A percentile compares a stretch with the other conserved stretches of the same genome.
Conservation (phyloP, 2,797 vertebrate genomes). For the Anguilla obscura region DNA sequence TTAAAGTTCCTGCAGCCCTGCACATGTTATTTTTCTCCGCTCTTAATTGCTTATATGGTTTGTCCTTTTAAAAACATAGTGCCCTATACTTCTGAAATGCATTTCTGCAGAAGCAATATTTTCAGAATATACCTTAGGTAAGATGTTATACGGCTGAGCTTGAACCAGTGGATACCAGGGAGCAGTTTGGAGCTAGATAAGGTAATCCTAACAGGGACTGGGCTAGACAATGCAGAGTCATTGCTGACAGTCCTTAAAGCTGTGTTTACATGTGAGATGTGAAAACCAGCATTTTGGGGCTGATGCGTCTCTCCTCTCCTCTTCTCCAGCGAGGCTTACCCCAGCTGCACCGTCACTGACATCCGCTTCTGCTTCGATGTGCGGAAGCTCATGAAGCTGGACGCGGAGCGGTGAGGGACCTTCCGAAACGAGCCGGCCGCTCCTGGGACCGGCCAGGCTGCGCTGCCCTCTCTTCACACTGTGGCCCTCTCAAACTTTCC, state of each 20-base stretch:
- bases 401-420: conserved; percentile 81
- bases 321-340: conserved; percentile 88
- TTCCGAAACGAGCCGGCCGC: neutral
- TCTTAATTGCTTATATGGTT: neutral
- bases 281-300: neutral
- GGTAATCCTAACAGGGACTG: neutral
- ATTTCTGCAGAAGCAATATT: neutral
- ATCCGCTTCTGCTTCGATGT: conserved; percentile 93
- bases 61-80: neutral
- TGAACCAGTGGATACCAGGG: neutral
- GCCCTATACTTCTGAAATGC: neutral
- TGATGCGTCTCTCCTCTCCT: neutral
- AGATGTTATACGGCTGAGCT: neutral
- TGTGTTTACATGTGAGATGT: neutral
- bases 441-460: neutral
- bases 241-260: neutral
- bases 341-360: conserved; percentile 88
- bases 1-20: neutral
- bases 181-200: neutral
- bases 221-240: neutral
- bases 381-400: conserved; percentile 87
- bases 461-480: neutral
- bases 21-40: neutral
- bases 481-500: neutral
- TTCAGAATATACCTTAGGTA: neutral